These are phyloP conservation scores for Alviniconcha marisindica DNA, from an alignment of 1,140 invertebrate genomes.

Conservation along the genomic window DNA sequence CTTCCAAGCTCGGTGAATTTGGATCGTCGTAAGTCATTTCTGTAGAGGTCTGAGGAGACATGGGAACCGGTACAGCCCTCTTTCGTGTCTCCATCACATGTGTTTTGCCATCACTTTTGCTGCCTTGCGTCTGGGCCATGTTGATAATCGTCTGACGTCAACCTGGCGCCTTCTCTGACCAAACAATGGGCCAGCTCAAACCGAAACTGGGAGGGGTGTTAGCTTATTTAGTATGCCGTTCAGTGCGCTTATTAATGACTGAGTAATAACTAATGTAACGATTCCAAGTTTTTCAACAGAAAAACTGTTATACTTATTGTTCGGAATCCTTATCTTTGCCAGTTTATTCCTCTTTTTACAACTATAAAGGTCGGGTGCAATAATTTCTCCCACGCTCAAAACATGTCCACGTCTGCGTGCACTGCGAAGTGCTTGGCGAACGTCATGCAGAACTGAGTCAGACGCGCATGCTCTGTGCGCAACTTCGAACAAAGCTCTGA, in stretches of 20 bases:
- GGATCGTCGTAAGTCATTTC: constrained; percentile 53
- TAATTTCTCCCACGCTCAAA: background rate
- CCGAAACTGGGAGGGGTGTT: background rate
- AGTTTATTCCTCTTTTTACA: background rate
- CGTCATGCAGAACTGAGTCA: constrained; percentile 46
- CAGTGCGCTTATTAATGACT: too few relatives aligned
- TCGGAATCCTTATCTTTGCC: background rate
- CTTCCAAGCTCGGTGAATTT: constrained; percentile 40
- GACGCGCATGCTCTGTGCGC: constrained; percentile 29
- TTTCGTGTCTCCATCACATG: constrained; percentile 49
- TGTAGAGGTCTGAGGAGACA: constrained; percentile 45
- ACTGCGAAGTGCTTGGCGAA: constrained; percentile 26
- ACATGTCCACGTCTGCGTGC: background rate
- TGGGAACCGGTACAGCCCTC: constrained; percentile 44
- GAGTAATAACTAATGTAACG: too few relatives aligned
- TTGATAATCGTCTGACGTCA: constrained; percentile 63
- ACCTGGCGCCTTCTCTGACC: constrained; percentile 43
- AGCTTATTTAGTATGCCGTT: too few relatives aligned
- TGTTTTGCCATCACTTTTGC: constrained; percentile 46
- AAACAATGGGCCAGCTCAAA: constrained; percentile 24
- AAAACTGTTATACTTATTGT: background rate
- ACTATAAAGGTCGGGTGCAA: background rate
- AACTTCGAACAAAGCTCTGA: constrained; percentile 40
- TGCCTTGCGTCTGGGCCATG: constrained; percentile 53
- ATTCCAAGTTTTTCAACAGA: background rate